Conservation (phyloP, 1,140 invertebrate species). For the Phthorimaea operculella region DNA sequence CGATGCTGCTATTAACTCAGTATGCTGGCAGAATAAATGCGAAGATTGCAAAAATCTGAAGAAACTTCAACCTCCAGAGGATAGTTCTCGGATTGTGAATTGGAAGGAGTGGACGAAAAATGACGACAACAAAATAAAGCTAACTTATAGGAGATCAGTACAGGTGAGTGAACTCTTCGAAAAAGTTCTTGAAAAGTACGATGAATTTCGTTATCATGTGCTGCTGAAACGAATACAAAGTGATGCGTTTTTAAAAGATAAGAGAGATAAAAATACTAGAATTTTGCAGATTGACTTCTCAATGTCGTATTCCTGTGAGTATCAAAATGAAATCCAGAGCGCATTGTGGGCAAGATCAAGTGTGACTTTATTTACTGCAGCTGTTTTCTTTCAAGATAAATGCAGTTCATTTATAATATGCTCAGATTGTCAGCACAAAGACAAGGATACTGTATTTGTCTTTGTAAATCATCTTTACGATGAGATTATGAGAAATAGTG, state of each 20-base stretch:
- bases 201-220: slow-evolving; percentile 1
- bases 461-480: slow-evolving; percentile 6
- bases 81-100: neutral
- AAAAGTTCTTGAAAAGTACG: neutral
- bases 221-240: slow-evolving; percentile 5
- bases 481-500: neutral
- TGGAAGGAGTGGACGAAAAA: slow-evolving; percentile 4
- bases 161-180: neutral
- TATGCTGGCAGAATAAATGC: slow-evolving; percentile 5
- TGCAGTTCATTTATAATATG: slow-evolving; percentile 5
- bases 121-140: neutral
- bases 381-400: neutral
- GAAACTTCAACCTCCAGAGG: neutral
- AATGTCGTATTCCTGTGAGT: slow-evolving; percentile 8
- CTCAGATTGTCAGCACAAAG: slow-evolving; percentile 4
- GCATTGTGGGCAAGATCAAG: slow-evolving; percentile 5
- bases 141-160: neutral
- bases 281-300: slow-evolving; percentile 8
- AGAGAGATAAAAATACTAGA: neutral
- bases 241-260: slow-evolving; percentile 1
- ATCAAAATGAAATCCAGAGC: slow-evolving; percentile 10
- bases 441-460: slow-evolving; percentile 3
- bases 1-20: neutral
- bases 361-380: slow-evolving; percentile 7
- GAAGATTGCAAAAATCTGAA: neutral